Base-by-base conservation (phyloP, 2,888 invertebrate species). In the Phaonia tiefii region DNA sequence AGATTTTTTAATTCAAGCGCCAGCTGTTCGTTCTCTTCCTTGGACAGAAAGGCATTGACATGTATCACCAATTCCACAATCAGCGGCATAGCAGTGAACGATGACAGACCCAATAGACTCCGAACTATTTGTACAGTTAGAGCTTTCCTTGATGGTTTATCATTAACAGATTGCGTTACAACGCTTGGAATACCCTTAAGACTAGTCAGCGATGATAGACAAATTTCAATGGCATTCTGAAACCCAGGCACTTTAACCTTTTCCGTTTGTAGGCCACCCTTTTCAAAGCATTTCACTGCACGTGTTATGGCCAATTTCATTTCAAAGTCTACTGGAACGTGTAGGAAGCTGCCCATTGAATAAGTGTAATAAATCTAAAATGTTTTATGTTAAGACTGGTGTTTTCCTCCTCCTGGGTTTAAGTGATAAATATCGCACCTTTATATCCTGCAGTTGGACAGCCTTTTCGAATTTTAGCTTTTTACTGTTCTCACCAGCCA, bases 401-500 rank as follows among this genome's bases (percentile, higher is more conserved):
- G n/a, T n/a, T n/a, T n/a, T n/a, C n/a, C n/a, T n/a, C n/a, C n/a
- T n/a, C n/a, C n/a, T 17, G 15, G 20, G 10, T 25, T 31, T 49
- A 39, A 26, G 39, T n/a, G n/a, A n/a, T n/a, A 54, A 15, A 8
- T 8, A 42, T 15, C 72, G 69, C 76, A 93, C 93, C 90, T 92
- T 92, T 0, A 93, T 85, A 0, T 90, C 86, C 31, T 88, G 87
- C 11, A 95, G 92, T 0, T 83, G 72, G 15, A 93, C 92, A 22
- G 91, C 90, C 31, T 92, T 90, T 1, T 94, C 89, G 66, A 89
- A 83, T 2, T 91, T 88, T 7, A 95, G 88, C 44, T 89, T 87
- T 8, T 84, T 82, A 10, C 87, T 88, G 80, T 91, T 91, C 11
- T 91, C 90, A 0, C 92, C 93, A 0, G 93, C 92, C 92, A 96